phyloP scores from a whole-genome alignment of 1,140 invertebrate species.

The Rhyacophila brunnea region DNA sequence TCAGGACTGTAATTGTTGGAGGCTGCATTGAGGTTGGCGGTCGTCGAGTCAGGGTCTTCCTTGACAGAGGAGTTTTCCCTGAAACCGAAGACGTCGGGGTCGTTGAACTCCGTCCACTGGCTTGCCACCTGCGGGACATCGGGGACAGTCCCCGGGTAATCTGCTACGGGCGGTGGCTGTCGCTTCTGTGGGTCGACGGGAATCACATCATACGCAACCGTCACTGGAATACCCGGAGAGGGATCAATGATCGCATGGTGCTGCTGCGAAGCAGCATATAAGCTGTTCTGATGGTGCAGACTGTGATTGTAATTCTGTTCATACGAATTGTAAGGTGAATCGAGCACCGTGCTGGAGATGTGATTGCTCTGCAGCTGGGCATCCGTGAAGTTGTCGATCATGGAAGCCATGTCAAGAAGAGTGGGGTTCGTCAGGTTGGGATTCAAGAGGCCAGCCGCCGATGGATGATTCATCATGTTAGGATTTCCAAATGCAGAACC shows the following conservation, averaged over 20 bases:
- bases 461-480: conserved; percentile 46
- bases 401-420: conserved; percentile 66
- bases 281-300: conserved; percentile 48
- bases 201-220: conserved; percentile 24
- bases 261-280: conserved; percentile 45
- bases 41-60: conserved; percentile 69
- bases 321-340: conserved; percentile 64
- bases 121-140: conserved; percentile 49
- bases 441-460: conserved; percentile 44
- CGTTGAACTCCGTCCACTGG: conserved; percentile 56
- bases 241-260: conserved; percentile 39
- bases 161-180: background rate
- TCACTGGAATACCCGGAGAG: conserved; percentile 41
- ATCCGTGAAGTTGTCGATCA: conserved; percentile 73
- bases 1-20: conserved; percentile 54
- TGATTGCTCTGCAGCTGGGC: conserved; percentile 77
- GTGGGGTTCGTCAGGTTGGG: conserved; percentile 56
- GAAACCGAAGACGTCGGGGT: conserved; percentile 44
- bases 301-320: conserved; percentile 48
- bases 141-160: conserved; percentile 37
- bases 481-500: conserved; percentile 54
- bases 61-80: conserved; percentile 50
- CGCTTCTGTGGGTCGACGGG: conserved; percentile 44
- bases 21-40: conserved; percentile 51
- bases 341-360: conserved; percentile 76